Conservation (phyloP, 2,888 invertebrate species). For the Oscheius sp. region DNA sequence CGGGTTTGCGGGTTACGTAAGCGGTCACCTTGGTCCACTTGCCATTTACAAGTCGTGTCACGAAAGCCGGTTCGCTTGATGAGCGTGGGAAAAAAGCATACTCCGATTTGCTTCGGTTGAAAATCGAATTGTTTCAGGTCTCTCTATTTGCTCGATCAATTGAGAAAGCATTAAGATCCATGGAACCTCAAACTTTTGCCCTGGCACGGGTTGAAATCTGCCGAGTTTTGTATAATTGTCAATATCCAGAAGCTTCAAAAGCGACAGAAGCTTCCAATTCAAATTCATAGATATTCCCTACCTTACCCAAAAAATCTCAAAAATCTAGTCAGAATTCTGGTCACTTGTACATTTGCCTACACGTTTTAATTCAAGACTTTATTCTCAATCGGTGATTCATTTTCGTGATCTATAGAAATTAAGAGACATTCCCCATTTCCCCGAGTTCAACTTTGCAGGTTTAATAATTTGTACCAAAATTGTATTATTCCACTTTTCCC, state of each 20-base stretch:
- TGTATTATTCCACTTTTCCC: not conserved
- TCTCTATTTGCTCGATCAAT: constrained; percentile 42
- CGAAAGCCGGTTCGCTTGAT: no score
- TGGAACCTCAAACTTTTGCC: constrained; percentile 43
- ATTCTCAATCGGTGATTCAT: no score
- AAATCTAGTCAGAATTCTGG: not conserved
- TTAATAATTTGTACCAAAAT: not conserved
- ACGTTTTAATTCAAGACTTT: not conserved
- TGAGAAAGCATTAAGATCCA: constrained; percentile 33
- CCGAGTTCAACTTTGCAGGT: not conserved
- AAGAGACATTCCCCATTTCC: not conserved
- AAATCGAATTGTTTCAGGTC: constrained; percentile 30
- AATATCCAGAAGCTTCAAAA: constrained; percentile 19
- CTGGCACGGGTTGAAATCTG: constrained; percentile 47
- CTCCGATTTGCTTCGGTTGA: no score
- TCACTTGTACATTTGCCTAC: not conserved
- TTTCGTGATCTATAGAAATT: no score
- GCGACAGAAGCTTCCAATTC: no score
- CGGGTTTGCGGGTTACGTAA: no score
- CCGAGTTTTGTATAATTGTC: constrained; percentile 40
- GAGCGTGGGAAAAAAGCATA: no score
- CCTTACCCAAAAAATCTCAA: no score
- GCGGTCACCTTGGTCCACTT: no score
- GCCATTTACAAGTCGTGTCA: no score
- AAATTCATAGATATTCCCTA: no score